Evolutionary conservation across 2,113 vertebrate genomes (phyloP).

Genomic region (Scomber colias): DNA sequence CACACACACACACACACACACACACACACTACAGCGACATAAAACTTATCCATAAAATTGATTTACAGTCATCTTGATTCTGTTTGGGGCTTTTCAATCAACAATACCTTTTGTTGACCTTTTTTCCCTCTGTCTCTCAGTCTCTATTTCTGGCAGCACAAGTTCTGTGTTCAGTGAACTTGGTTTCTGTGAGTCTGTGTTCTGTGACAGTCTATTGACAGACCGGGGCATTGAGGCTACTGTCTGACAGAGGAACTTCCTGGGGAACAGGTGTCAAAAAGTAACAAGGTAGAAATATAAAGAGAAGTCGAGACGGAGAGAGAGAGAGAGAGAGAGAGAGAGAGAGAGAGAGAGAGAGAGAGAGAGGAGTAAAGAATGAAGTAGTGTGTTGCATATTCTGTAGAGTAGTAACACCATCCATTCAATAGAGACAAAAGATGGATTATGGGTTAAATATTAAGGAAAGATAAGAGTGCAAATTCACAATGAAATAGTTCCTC

Average conservation of each 20-base stretch:
- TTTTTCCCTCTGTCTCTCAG: conserved; percentile 3
- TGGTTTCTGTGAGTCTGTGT: conserved; percentile 34
- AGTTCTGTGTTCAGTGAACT: conserved; percentile 47
- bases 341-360: too few relatives aligned
- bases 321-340: background rate
- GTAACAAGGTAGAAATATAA: conserved; percentile 57
- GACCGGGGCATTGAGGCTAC: conserved; percentile 31
- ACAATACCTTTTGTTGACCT: conserved; percentile 41
- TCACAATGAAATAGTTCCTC: too few relatives aligned
- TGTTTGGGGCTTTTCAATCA: conserved; percentile 51
- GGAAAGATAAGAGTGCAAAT: too few relatives aligned
- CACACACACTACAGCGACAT: background rate
- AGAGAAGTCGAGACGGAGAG: background rate
- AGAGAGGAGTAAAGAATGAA: background rate
- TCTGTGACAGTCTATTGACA: conserved; percentile 54
- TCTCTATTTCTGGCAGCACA: conserved; percentile 46
- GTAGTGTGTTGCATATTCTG: conserved; percentile 1
- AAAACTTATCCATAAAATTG: conserved; percentile 33
- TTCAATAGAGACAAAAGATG: background rate
- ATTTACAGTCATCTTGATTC: conserved; percentile 44
- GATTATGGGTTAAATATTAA: too few relatives aligned
- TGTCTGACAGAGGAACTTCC: conserved; percentile 57
- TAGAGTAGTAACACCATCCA: background rate
- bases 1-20: conserved; percentile 27
- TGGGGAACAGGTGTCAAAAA: conserved; percentile 74